A percentile compares a stretch with the other conserved stretches of the same genome.
Evolutionary conservation across 2,797 vertebrate species (phyloP).

Genomic region (Scarus forsteni): DNA sequence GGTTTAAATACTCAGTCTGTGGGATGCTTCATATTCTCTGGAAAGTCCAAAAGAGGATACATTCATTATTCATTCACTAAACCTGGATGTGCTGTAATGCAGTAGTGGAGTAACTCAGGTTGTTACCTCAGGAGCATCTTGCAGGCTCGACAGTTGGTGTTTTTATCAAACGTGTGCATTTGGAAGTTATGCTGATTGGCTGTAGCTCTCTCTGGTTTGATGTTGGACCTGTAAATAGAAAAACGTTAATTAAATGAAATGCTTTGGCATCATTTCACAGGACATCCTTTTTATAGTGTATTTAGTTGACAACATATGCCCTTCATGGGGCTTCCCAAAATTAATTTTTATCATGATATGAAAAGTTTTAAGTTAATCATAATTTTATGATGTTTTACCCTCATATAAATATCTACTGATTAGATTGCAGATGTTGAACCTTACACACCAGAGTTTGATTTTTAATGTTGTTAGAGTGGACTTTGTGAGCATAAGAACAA

Average conservation of each 20-base stretch:
- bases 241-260: neutral
- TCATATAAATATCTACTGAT: no score
- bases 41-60: neutral
- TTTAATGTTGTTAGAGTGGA: no score
- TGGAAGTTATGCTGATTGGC: conserved; percentile 98
- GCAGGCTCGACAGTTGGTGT: conserved; percentile 96
- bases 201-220: conserved; percentile 96
- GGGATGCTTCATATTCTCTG: neutral
- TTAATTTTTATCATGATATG: no score
- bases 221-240: conserved; percentile 90
- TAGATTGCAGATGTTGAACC: no score
- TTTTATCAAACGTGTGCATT: conserved; percentile 98
- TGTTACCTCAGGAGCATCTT: conserved; percentile 95
- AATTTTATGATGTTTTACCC: no score
- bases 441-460: no score
- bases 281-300: no score
- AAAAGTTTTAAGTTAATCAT: no score
- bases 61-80: neutral
- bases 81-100: neutral
- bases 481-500: no score
- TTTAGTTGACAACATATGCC: no score
- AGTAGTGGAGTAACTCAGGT: neutral
- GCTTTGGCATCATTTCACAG: no score
- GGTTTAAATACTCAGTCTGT: neutral
- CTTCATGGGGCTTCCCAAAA: no score